phyloP scores from a whole-genome alignment of 1,140 invertebrate species.

The Drosophila subpulchrella region DNA sequence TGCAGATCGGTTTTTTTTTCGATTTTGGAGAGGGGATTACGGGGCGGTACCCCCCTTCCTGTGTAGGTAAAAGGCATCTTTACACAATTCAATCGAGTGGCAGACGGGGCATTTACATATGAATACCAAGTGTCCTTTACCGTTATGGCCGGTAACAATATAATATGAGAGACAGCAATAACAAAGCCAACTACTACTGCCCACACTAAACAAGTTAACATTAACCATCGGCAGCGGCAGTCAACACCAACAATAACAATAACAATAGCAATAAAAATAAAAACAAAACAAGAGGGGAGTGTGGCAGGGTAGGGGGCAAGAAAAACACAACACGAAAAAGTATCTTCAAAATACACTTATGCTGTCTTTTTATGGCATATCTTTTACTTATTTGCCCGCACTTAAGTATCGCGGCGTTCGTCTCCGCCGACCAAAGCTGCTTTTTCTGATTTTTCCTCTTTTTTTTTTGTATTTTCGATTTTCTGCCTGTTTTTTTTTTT shows the following conservation, averaged over 20 bases:
- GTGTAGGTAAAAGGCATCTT: conserved; percentile 12
- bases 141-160: conserved; percentile 51
- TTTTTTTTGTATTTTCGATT: conserved; percentile 43
- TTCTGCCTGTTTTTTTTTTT: conserved; percentile 30
- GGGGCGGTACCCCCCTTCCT: not conserved
- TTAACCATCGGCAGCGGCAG: conserved; percentile 32
- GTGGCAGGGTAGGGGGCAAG: conserved; percentile 2
- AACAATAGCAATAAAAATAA: conserved; percentile 43
- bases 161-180: conserved; percentile 36
- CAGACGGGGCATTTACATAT: conserved; percentile 51
- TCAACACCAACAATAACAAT: conserved; percentile 38
- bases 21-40: not conserved
- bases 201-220: conserved; percentile 58
- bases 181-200: conserved; percentile 27
- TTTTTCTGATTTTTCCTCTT: conserved; percentile 50
- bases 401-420: conserved; percentile 67
- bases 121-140: conserved; percentile 63
- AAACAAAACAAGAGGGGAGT: conserved; percentile 29
- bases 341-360: conserved; percentile 78
- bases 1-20: conserved; percentile 21
- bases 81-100: conserved; percentile 58
- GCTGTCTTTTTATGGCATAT: conserved; percentile 78
- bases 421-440: conserved; percentile 55
- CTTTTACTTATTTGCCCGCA: conserved; percentile 77
- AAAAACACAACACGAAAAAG: conserved; percentile 53